These are phyloP conservation scores for Hydrotaea cyrtoneurina DNA, from an alignment of 2,888 invertebrate genomes.

Conservation along the genomic window DNA sequence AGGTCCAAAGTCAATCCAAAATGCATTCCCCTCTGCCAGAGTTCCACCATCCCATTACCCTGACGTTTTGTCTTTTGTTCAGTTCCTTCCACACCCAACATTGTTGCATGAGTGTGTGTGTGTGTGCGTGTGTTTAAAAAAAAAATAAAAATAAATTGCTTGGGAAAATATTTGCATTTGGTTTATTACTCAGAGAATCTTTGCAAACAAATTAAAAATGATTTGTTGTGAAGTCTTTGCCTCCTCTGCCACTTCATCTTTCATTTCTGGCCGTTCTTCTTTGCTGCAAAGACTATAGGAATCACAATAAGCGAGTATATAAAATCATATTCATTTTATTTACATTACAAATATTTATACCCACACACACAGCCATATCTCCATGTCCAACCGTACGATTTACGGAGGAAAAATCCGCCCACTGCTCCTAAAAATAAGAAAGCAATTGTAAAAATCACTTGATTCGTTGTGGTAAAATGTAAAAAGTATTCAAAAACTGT, in stretches of 20 bases:
- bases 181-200: constrained; percentile 65
- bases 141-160: constrained; percentile 50
- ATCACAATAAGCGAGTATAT: neutral
- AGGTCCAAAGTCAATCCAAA: neutral
- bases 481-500: too few relatives aligned
- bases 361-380: too few relatives aligned
- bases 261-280: neutral
- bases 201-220: constrained; percentile 67
- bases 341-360: neutral
- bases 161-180: constrained; percentile 65
- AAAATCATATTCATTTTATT: constrained; percentile 7
- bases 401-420: too few relatives aligned
- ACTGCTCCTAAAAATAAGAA: too few relatives aligned
- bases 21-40: neutral
- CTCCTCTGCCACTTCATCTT: neutral
- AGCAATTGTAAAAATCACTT: too few relatives aligned
- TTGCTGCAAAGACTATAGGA: neutral
- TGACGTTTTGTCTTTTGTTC: neutral
- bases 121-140: neutral
- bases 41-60: neutral
- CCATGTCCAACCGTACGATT: too few relatives aligned
- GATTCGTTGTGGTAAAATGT: too few relatives aligned
- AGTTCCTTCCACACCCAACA: neutral
- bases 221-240: constrained; percentile 55
- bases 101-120: neutral